phyloP scores from a whole-genome alignment of 2,797 vertebrate genomes.

The Tadarida brasiliensis region DNA sequence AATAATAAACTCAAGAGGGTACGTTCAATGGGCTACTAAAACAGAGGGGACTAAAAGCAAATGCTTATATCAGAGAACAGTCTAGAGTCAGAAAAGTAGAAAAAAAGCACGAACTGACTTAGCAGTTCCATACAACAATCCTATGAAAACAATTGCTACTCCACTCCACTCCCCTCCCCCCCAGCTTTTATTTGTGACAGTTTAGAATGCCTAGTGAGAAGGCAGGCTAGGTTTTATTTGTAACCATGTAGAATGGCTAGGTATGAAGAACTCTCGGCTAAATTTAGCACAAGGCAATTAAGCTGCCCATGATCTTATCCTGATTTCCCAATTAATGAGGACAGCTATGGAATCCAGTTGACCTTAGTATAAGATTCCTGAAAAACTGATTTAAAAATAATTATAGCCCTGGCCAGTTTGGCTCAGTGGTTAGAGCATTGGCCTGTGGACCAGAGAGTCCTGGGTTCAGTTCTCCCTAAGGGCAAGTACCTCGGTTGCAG shows the following conservation, averaged over 20 bases:
- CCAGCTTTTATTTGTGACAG: neutral
- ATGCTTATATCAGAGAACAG: neutral
- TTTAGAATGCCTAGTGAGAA: neutral
- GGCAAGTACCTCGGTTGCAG: too few species aligned
- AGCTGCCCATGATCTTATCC: neutral
- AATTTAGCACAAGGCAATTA: neutral
- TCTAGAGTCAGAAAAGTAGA: neutral
- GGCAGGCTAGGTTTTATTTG: neutral
- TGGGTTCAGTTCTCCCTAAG: too few species aligned
- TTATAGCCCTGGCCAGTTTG: neutral
- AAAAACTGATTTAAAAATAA: constrained; percentile 17
- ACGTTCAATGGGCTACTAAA: neutral
- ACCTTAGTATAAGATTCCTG: neutral
- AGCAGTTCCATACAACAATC: neutral
- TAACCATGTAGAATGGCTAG: neutral
- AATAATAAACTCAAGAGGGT: neutral
- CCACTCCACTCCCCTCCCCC: too few species aligned
- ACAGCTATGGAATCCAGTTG: neutral
- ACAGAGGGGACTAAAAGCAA: neutral
- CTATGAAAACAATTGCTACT: neutral
- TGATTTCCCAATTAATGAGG: neutral
- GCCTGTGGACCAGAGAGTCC: too few species aligned
- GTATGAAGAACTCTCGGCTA: neutral
- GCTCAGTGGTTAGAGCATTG: too few species aligned
- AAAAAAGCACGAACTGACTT: constrained; percentile 9